Percentiles rank a stretch among this genome's conserved stretches.
Evolutionary conservation across 2,888 invertebrate species (phyloP).

Genomic region (Limulus polyphemus): DNA sequence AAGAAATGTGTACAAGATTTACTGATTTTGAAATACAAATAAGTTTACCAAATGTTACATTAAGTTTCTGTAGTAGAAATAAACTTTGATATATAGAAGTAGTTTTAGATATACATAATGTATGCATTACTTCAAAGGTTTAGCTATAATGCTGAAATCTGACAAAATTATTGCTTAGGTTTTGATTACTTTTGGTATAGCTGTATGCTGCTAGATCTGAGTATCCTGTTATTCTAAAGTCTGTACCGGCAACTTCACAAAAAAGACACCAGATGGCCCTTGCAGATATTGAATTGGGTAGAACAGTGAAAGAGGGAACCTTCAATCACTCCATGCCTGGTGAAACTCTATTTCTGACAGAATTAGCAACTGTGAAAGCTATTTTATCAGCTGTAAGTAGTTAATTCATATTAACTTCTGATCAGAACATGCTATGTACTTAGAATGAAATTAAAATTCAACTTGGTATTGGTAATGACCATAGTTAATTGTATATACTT

Average conservation of each 20-base stretch:
- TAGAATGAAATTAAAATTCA: background rate
- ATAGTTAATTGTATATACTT: no score
- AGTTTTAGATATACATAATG: background rate
- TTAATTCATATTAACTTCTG: background rate
- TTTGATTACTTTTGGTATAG: slow-evolving; percentile 11
- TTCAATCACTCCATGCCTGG: slow-evolving; percentile 19
- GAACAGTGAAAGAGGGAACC: slow-evolving; percentile 17
- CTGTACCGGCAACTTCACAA: slow-evolving; percentile 18
- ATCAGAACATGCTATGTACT: background rate
- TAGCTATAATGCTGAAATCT: no score
- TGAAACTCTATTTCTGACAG: slow-evolving; percentile 25
- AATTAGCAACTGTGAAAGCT: slow-evolving; percentile 24
- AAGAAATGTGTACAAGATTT: no score
- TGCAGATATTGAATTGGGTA: slow-evolving; percentile 12
- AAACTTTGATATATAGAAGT: background rate
- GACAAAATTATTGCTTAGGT: no score
- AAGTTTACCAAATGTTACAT: no score
- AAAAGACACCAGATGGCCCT: slow-evolving; percentile 16
- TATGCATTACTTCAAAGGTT: no score
- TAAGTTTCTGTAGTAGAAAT: no score
- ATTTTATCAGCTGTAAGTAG: slow-evolving; percentile 26
- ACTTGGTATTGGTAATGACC: no score
- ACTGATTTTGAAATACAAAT: no score
- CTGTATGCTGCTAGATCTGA: slow-evolving; percentile 24
- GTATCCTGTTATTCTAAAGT: slow-evolving; percentile 21